phyloP scores from a whole-genome alignment of 2,797 vertebrate species.

The Melanotaenia trifasciata region DNA sequence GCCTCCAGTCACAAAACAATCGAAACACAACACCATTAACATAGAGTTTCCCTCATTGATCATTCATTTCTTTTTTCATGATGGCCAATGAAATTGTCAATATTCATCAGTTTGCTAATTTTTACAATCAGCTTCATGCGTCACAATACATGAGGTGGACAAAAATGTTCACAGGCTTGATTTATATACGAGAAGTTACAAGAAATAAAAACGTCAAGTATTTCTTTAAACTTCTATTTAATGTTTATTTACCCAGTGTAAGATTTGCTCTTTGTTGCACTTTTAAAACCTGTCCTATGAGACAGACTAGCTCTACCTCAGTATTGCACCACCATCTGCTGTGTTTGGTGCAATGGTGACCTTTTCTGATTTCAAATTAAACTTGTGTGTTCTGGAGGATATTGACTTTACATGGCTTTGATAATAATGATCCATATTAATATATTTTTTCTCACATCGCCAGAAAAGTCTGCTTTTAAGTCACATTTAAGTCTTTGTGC shows the following conservation, averaged over 20 bases:
- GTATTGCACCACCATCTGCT: background rate
- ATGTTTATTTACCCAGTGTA: background rate
- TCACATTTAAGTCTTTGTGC: background rate
- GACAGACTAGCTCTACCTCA: background rate
- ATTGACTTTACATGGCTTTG: background rate
- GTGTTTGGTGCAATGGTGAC: background rate
- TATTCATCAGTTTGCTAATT: constrained; percentile 18
- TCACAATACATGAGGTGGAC: background rate
- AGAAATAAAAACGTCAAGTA: background rate
- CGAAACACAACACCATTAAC: constrained; percentile 48
- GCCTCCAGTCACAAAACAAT: constrained; percentile 61
- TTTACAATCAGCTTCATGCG: background rate
- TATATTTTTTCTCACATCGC: background rate
- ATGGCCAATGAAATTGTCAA: constrained; percentile 64
- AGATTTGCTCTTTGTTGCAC: background rate
- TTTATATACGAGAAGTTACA: background rate
- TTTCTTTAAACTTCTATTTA: background rate
- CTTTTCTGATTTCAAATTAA: background rate
- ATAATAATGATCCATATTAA: background rate
- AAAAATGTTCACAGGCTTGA: background rate
- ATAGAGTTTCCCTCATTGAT: constrained; percentile 72
- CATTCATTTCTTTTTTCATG: constrained; percentile 78
- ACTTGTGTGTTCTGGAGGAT: background rate
- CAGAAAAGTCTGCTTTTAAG: background rate
- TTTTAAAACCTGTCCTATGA: background rate